These are phyloP conservation scores for Gibbula magus DNA, from an alignment of 2,888 invertebrate genomes.

Conservation along the genomic window DNA sequence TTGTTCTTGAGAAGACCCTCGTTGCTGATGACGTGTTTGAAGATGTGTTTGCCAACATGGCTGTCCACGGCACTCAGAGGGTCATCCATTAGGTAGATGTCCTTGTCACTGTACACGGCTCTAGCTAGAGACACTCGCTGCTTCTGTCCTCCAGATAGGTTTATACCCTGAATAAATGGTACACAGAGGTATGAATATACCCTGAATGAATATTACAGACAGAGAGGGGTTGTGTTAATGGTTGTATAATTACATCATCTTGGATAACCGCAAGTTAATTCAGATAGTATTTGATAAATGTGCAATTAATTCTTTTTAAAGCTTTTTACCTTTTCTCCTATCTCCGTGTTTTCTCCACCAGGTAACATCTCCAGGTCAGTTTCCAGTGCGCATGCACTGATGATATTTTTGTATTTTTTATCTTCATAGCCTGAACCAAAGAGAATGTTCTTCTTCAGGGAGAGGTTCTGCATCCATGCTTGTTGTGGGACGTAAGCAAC, in stretches of 20 bases:
- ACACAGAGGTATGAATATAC: too few species aligned
- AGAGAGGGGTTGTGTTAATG: too few species aligned
- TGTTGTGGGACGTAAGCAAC: slow-evolving; percentile 74
- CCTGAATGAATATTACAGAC: too few species aligned
- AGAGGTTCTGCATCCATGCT: slow-evolving; percentile 79
- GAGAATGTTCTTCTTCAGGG: slow-evolving; percentile 77
- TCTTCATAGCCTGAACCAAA: slow-evolving; percentile 76
- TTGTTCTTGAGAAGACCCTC: slow-evolving; percentile 73
- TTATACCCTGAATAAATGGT: slow-evolving; percentile 56
- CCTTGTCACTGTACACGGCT: slow-evolving; percentile 48
- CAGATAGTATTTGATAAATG: too few species aligned
- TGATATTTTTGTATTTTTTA: slow-evolving; percentile 58
- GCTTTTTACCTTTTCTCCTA: slow-evolving; percentile 78
- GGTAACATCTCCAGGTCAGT: slow-evolving; percentile 78
- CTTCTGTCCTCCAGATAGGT: slow-evolving; percentile 53
- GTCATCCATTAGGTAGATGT: slow-evolving; percentile 91
- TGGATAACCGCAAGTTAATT: too few species aligned
- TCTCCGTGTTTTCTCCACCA: slow-evolving; percentile 78
- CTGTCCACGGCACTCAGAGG: slow-evolving; percentile 94
- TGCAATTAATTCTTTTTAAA: too few species aligned
- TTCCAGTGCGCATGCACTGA: slow-evolving; percentile 74
- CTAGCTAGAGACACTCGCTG: slow-evolving; percentile 54
- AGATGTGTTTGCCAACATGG: slow-evolving; percentile 96
- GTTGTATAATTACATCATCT: too few species aligned
- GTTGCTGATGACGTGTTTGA: slow-evolving; percentile 91